These are phyloP conservation scores for Eupithecia inturbata DNA, from an alignment of 2,888 invertebrate species.

Conservation along the genomic window DNA sequence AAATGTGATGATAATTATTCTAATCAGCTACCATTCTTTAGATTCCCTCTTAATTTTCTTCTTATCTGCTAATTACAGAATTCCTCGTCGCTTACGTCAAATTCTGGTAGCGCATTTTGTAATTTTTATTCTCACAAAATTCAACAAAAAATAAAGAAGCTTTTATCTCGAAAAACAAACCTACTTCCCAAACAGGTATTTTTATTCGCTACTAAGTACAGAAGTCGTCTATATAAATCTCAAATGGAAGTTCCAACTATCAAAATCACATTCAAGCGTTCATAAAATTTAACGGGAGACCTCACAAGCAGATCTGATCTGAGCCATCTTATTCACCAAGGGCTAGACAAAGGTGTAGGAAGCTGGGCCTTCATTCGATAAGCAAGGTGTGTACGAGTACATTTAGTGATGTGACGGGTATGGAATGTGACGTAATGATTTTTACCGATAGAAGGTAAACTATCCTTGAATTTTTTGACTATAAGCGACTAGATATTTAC, in stretches of 20 bases:
- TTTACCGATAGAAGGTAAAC: background rate
- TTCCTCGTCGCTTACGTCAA: background rate
- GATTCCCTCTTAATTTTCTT: background rate
- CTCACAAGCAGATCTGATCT: slow-evolving; percentile 39
- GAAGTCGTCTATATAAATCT: background rate
- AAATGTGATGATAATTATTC: background rate
- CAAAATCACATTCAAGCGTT: background rate
- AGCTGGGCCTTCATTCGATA: slow-evolving; percentile 24
- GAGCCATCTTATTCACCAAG: slow-evolving; percentile 35
- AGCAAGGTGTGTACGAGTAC: slow-evolving; percentile 17
- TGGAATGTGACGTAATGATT: slow-evolving; percentile 1
- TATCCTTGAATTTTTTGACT: no score
- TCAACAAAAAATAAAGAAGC: no score
- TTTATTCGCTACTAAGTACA: background rate
- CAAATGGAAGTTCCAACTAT: background rate
- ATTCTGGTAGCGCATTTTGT: background rate
- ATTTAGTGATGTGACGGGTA: slow-evolving; percentile 22
- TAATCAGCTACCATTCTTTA: background rate
- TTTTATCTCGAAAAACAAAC: background rate
- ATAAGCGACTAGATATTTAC: background rate
- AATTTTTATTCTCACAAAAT: background rate
- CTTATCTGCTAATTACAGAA: background rate
- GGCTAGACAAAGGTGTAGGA: slow-evolving; percentile 41
- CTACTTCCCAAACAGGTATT: background rate
- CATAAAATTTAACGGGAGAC: slow-evolving; percentile 33